Base-by-base conservation (phyloP, 92 coral and sea anemone species). In the Umimayanthus chanpuru region DNA sequence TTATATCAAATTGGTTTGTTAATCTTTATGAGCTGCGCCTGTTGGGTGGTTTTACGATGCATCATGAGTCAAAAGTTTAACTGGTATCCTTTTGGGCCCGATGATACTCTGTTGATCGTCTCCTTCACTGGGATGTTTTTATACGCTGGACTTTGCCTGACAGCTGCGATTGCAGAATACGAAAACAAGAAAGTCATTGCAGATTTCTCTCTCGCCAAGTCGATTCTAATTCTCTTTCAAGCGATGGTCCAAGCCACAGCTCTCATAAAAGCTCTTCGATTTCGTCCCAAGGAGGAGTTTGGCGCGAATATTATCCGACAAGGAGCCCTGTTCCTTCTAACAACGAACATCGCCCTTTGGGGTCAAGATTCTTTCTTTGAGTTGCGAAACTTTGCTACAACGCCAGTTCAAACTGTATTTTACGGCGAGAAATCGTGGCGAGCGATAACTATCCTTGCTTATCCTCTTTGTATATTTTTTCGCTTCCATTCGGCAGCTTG, bases 401-500 rank as follows among this genome's bases (percentile, higher is more conserved):
- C 98, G 73, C 95, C 98, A 21, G 94, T 97, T 75, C 99, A 97
- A 89, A 96, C 93, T 56, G 94, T 89, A 67, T 97, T 97, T 82
- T 97, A 97, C 70, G 98, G 99, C 43, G 98, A 97, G 89, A 94
- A 83, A 39, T 93, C 99, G 25, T 97, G 99, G 99, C 88, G 96
- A 85, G 98, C 95, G 3, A 94, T 97, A 68, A 95, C 98, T 10
- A 92, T 93, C 28, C 92, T 97, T 78, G 98, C 99, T 9, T 97
- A 97, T 75, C 99, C 99, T 21, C 92, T 97, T 40, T 94, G 98
- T 79, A 93, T 95, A 64, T 95, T 97, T 90, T 97, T 97, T 88
- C 98, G 98, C 39, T 97, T 97, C 86, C 98, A 95, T 73, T 97
- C 98, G 10, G 97, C 99, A 0, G 96, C 96, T 41, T 97, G 99